Conservation (phyloP, 2,113 vertebrate genomes). For the Embiotoca jacksoni region DNA sequence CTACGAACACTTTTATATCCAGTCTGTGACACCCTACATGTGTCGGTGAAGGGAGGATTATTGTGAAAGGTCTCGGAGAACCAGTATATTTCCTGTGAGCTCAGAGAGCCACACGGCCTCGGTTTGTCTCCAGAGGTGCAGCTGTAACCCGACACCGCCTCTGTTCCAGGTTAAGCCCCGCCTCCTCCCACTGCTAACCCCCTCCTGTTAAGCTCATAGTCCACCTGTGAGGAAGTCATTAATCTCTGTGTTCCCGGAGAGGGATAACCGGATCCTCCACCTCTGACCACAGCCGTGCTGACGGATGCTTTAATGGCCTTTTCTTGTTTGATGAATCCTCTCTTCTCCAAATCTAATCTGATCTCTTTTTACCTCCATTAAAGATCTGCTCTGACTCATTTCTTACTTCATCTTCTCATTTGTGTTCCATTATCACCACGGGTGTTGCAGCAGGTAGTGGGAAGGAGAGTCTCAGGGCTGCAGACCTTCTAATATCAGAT, state of each 20-base stretch:
- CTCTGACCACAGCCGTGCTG: slow-evolving; percentile 43
- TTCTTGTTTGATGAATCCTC: slow-evolving; percentile 53
- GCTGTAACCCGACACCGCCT: slow-evolving; percentile 63
- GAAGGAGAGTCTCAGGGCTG: not conserved
- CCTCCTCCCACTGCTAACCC: slow-evolving; percentile 9
- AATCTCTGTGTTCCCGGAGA: slow-evolving; percentile 62
- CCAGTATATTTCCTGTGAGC: slow-evolving; percentile 70
- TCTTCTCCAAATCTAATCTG: slow-evolving; percentile 30
- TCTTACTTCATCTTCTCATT: not conserved
- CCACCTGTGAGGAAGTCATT: slow-evolving; percentile 82
- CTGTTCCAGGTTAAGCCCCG: slow-evolving; percentile 58
- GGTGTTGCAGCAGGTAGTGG: too few species aligned
- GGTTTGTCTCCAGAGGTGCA: slow-evolving; percentile 62
- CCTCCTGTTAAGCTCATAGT: slow-evolving; percentile 43
- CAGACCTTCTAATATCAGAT: too few species aligned
- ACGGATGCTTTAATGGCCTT: slow-evolving; percentile 60
- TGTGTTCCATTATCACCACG: not conserved
- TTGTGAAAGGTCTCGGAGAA: slow-evolving; percentile 53
- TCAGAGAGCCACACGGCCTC: slow-evolving; percentile 52
- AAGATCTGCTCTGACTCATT: slow-evolving; percentile 10
- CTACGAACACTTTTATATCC: too few species aligned
- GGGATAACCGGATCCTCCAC: slow-evolving; percentile 41
- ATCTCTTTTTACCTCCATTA: not conserved
- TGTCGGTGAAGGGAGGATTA: slow-evolving; percentile 43
- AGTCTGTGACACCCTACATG: not conserved